Conservation (phyloP, 2,113 vertebrate genomes). For the Empidonax traillii region DNA sequence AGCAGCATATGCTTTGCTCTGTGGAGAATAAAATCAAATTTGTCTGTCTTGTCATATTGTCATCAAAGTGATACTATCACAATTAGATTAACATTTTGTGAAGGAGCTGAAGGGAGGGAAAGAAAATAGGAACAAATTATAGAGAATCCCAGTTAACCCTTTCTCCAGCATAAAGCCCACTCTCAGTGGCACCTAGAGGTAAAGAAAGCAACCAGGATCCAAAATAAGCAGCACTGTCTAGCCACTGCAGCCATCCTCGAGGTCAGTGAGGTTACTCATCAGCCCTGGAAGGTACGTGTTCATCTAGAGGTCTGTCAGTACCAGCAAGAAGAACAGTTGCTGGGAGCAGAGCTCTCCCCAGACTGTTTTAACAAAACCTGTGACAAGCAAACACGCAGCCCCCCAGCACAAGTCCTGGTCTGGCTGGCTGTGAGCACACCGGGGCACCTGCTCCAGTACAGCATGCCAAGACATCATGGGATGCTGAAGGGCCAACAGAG, state of each 20-base stretch:
- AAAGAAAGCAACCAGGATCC: constrained; percentile 36
- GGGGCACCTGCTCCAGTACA: accelerated
- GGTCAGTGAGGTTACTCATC: constrained; percentile 36
- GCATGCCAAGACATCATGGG: background rate
- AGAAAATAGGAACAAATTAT: constrained; percentile 76
- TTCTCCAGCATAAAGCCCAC: constrained; percentile 45
- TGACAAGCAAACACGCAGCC: background rate
- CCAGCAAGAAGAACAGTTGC: background rate
- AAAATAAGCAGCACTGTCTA: constrained; percentile 17
- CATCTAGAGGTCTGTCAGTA: constrained; percentile 22
- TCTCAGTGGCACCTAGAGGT: constrained; percentile 17
- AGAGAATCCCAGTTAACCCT: constrained; percentile 78
- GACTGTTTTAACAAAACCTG: background rate
- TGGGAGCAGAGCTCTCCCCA: background rate
- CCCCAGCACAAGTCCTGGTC: background rate
- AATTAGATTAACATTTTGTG: constrained; percentile 92
- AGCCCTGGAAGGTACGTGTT: constrained; percentile 34
- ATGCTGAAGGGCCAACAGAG: background rate
- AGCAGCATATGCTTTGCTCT: constrained; percentile 88
- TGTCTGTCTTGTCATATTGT: constrained; percentile 92
- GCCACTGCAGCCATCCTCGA: constrained; percentile 23
- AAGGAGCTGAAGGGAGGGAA: constrained; percentile 81
- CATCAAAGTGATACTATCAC: constrained; percentile 91
- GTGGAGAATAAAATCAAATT: constrained; percentile 92
- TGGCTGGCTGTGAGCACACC: accelerated